Percentiles rank a stretch among this genome's conserved stretches.
Evolutionary conservation across 2,113 vertebrate genomes (phyloP).

Genomic region (Ellobius talpinus): DNA sequence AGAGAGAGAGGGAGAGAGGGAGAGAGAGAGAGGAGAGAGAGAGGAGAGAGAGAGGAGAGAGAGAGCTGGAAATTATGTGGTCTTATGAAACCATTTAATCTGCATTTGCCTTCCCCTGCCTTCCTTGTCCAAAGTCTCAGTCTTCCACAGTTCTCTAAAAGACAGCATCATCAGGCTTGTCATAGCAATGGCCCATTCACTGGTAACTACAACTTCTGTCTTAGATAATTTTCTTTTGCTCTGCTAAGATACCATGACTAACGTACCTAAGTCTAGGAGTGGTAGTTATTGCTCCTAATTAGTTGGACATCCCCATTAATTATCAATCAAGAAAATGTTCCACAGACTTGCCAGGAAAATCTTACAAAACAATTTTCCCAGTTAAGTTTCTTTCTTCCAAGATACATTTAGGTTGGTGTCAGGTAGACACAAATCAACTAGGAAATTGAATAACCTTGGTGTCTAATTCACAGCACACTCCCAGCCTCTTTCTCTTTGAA

Average conservation of each 20-base stretch:
- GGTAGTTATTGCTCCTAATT: not conserved
- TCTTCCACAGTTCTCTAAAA: too few species aligned
- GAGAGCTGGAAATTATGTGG: not conserved
- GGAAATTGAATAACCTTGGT: not conserved
- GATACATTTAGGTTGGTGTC: not conserved
- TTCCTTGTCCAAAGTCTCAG: not conserved
- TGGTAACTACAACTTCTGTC: not conserved
- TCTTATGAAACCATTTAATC: not conserved
- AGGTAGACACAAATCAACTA: not conserved
- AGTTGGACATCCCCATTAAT: not conserved
- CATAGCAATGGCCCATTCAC: not conserved
- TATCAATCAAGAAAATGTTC: not conserved
- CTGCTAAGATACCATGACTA: not conserved
- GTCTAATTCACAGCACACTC: slow-evolving; percentile 2
- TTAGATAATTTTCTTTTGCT: not conserved
- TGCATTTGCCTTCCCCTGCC: not conserved
- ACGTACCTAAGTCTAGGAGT: not conserved
- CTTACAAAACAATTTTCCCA: not conserved
- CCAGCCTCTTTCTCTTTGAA: not conserved
- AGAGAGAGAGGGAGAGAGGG: too few species aligned
- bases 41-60: too few species aligned
- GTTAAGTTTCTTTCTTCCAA: not conserved
- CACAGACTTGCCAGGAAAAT: not conserved
- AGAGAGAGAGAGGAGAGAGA: too few species aligned
- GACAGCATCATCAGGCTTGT: not conserved